Base-by-base conservation (phyloP, 2,888 invertebrate genomes). In the Standfussiana lucernea region DNA sequence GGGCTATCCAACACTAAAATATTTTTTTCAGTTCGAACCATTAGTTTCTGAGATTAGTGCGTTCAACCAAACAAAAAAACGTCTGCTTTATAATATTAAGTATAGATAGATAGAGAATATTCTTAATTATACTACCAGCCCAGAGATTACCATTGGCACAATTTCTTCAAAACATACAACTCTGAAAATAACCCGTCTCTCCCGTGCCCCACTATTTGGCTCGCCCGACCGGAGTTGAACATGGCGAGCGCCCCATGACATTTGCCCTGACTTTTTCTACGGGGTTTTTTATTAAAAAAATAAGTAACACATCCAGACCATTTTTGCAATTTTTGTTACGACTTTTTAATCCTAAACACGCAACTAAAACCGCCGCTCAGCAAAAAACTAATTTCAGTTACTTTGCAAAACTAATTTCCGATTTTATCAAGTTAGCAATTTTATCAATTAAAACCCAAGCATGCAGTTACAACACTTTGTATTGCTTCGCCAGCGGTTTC, bases 401-500 rank as follows among this genome's bases (percentile, higher is more conserved):
- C 61, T 71, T 56, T n/a, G 64, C 10, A 42, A 71, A 65, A 70
- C 37, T 28, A 62, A 47, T 83, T 83, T 56, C 66, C 68, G 66
- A 80, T 84, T 40, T 56, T 79, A 84, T 79, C 59, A 73, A 56
- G 53, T 47, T 28, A 35, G 77, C 66, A 83, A 83, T 68, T 50
- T 64, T 40, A 72, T 72, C 71, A 82, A 79, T 86, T 86, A 75
- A 86, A 70, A 72, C 13, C 2, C 50, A 72, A 68, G 83, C 72
- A 73, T 71, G 59, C 72, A 66, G 65, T 84, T 86, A n/a, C 79
- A 42, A 61, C 75, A 84, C 28, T 35, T 28, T 32, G 45, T 18
- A 24, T 70, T 70, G 83, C 65, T 15, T 15, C 40, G 64, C n/a
- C 40, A n/a, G 72, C 56, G 42, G 72, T 75, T 83, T 86, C 86